phyloP scores from a whole-genome alignment of 2,888 invertebrate genomes.

The Frankliniella intonsa region DNA sequence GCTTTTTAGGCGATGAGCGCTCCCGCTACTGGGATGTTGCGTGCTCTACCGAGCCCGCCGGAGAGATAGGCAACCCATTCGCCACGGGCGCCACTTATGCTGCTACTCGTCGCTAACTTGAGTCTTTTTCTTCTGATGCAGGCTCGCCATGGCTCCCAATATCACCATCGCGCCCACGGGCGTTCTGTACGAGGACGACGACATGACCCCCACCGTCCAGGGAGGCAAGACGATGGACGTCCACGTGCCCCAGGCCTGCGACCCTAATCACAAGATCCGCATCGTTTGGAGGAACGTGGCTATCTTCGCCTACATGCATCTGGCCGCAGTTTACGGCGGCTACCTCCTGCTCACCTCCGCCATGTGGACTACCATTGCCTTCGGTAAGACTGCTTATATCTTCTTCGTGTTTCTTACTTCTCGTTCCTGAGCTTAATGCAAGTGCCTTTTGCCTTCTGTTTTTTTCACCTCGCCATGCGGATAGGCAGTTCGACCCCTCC shows the following conservation, averaged over 20 bases:
- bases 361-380: constrained; percentile 63
- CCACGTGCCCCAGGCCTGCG: constrained; percentile 31
- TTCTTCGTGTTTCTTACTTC: not conserved
- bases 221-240: constrained; percentile 35
- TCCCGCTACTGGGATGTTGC: not conserved
- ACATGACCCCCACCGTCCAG: constrained; percentile 32
- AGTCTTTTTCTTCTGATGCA: not conserved
- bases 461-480: too few species aligned
- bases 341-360: constrained; percentile 70
- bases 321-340: constrained; percentile 69
- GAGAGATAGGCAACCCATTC: not conserved
- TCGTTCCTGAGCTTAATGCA: not conserved
- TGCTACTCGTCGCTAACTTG: not conserved
- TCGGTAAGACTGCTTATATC: constrained; percentile 56
- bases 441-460: too few species aligned
- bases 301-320: constrained; percentile 70
- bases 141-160: constrained; percentile 48
- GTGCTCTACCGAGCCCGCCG: too few species aligned
- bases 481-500: too few species aligned
- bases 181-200: constrained; percentile 45
- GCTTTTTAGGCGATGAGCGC: too few species aligned
- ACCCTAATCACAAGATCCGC: constrained; percentile 40
- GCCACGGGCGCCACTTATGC: not conserved
- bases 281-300: constrained; percentile 80
- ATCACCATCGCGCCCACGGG: constrained; percentile 47